These are phyloP conservation scores for Andrena bicolor DNA, from an alignment of 2,888 invertebrate species.

Conservation along the genomic window DNA sequence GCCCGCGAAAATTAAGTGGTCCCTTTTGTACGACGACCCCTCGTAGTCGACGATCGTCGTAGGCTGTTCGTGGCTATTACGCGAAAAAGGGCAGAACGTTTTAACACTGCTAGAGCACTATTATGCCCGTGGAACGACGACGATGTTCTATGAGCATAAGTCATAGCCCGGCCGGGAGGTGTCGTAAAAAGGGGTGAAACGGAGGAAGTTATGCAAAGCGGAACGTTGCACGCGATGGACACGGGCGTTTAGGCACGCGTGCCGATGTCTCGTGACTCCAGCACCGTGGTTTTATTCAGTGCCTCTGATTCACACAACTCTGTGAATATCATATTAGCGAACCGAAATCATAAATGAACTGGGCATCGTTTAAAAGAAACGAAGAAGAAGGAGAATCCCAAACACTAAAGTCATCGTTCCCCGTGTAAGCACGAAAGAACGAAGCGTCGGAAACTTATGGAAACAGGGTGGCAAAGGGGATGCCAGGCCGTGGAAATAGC, in stretches of 20 bases:
- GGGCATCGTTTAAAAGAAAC: neutral
- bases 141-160: slow-evolving; percentile 72
- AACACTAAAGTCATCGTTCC: neutral
- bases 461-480: neutral
- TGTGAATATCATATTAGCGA: neutral
- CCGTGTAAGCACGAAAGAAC: neutral
- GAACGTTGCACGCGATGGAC: slow-evolving; percentile 22
- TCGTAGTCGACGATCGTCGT: slow-evolving; percentile 53
- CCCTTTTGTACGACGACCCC: slow-evolving; percentile 58
- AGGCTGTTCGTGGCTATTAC: slow-evolving; percentile 63
- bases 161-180: slow-evolving; percentile 66
- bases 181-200: slow-evolving; percentile 67
- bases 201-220: slow-evolving; percentile 42
- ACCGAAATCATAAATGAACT: neutral
- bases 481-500: neutral
- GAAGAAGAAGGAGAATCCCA: neutral
- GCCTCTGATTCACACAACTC: neutral
- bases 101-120: slow-evolving; percentile 48
- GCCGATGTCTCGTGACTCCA: slow-evolving; percentile 3
- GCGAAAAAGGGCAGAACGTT: slow-evolving; percentile 55
- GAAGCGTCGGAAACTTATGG: neutral
- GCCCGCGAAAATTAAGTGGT: slow-evolving; percentile 71
- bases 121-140: slow-evolving; percentile 64
- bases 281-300: slow-evolving; percentile 11
- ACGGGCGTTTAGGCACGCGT: slow-evolving; percentile 42